phyloP scores from a whole-genome alignment of 2,888 invertebrate genomes.

The Ectropis crepuscularia region DNA sequence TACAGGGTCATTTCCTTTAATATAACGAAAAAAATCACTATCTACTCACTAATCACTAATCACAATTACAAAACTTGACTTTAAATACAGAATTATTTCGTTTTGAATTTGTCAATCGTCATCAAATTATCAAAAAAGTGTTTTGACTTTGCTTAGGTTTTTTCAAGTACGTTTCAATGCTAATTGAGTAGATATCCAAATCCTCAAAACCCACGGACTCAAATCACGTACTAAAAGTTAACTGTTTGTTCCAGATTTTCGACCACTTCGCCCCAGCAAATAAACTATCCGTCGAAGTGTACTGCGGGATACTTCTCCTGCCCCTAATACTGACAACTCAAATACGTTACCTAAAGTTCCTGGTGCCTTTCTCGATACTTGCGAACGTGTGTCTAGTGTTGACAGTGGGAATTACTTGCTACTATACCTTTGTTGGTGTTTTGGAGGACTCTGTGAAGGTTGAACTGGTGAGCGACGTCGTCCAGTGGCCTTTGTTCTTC shows the following conservation, averaged over 20 bases:
- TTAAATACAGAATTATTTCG: no score
- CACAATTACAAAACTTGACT: no score
- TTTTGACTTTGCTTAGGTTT: no score
- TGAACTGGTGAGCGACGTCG: slow-evolving; percentile 70
- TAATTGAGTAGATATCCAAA: no score
- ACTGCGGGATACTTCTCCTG: slow-evolving; percentile 87
- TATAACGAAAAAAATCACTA: no score
- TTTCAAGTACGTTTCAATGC: no score
- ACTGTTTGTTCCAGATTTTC: slow-evolving; percentile 77
- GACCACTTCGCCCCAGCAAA: slow-evolving; percentile 66
- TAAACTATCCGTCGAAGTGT: slow-evolving; percentile 83
- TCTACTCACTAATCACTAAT: no score
- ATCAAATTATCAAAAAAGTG: no score
- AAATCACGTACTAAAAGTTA: no score
- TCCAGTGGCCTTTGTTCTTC: slow-evolving; percentile 93
- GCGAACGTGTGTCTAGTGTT: slow-evolving; percentile 92
- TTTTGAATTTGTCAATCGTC: no score
- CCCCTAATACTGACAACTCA: slow-evolving; percentile 89
- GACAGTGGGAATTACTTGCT: slow-evolving; percentile 92
- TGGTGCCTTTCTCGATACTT: slow-evolving; percentile 94
- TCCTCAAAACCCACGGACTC: neutral
- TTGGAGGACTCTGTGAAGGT: slow-evolving; percentile 58
- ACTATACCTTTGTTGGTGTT: slow-evolving; percentile 88
- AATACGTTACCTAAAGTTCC: slow-evolving; percentile 88
- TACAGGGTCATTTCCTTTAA: no score